Base-by-base conservation (phyloP, 2,888 invertebrate genomes). In the Seira sanloemensis region DNA sequence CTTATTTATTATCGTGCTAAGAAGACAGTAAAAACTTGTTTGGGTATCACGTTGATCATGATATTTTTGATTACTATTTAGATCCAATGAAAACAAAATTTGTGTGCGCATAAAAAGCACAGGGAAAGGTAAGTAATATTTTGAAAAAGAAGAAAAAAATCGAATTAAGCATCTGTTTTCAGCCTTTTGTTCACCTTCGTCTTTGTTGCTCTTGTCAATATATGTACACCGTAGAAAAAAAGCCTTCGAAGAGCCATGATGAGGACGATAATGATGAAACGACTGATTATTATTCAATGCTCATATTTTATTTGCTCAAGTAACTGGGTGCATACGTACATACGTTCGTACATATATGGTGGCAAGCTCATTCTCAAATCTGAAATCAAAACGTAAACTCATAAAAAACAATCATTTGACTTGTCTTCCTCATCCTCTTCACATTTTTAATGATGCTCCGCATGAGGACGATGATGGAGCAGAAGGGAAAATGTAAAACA, bases 401-500 rank as follows among this genome's bases (percentile, higher is more conserved):
- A 27, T 74, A 46, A 75, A 54, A 73, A 73, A 58, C 18, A 62
- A 54, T 25, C 24, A 74, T 62, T 74, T 62, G 62, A 21, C 25
- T 77, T 62, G 24, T 25, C 58, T 24, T 54, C 19, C 73, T 69
- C 81, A 58, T 72, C 76, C 77, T 66, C 76, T 72, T 46, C 54
- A 76, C 66, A 82, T 66, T 82, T 82, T 77, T 81, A 76, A 82
- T 77, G 76, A 77, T 72, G 82, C 50, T 82, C 62, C 4, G 19
- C 71, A 71, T 76, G 62, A 62, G 62, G 18, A 21, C 1, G 62
- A 62, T 62, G 62, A 21, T 62, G 62, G 21, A 23, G 62, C 21
- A 21, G 58, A 74, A 62, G 2, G 26, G 66, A 21, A 80, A 74
- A 74, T 80, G 80, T 80, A 68, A 58, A 78, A 65, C 37, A 78